Evolutionary conservation across 1,140 invertebrate species (phyloP), one percentile per base, ranked within the genome.

Genomic region (Schmidtea mediterranea): DNA sequence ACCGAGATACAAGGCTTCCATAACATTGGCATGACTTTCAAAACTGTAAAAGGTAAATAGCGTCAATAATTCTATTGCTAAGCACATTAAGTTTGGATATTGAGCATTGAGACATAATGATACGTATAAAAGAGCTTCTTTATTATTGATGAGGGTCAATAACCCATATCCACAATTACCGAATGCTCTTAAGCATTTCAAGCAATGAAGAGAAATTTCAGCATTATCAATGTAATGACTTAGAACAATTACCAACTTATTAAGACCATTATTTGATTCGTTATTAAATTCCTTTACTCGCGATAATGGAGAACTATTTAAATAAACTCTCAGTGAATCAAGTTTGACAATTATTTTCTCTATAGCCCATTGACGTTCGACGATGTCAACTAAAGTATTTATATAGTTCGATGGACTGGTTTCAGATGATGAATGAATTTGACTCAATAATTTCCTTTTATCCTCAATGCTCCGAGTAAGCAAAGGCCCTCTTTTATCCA

Each of bases 151-250:
- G n/a, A 45, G 43, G 6, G 43, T 19, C 5, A 19, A 19, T 13
- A 45, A 21, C 10, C 43, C 43, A 21, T 45, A 45, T 8, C 43
- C 43, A 24, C 43, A 45, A 45, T 45, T 45, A 19, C 43, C 43
- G n/a, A 45, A 21, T 15, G 43, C 43, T n/a, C 43, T 8, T 45
- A 45, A 19, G n/a, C 43, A 45, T 22, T 21, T 15, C 18, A 45
- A 8, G 18, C 43, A 45, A 32, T 32, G 10, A 6, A 32, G 26
- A 24, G 43, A 45, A 21, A 19, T 15, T 16, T 15, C 21, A 3
- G 43, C 43, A 45, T 45, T 45, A 22, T 15, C 21, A 21, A 45
- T 21, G 22, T 21, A 45, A 21, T 45, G 43, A 45, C 15, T 21
- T 21, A 45, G n/a, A 15, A 45, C 15, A 12, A 8, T 6, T 6